Evolutionary conservation across 2,797 vertebrate genomes (phyloP), one percentile per base, ranked within the genome.

Genomic region (Pipistrellus kuhlii): DNA sequence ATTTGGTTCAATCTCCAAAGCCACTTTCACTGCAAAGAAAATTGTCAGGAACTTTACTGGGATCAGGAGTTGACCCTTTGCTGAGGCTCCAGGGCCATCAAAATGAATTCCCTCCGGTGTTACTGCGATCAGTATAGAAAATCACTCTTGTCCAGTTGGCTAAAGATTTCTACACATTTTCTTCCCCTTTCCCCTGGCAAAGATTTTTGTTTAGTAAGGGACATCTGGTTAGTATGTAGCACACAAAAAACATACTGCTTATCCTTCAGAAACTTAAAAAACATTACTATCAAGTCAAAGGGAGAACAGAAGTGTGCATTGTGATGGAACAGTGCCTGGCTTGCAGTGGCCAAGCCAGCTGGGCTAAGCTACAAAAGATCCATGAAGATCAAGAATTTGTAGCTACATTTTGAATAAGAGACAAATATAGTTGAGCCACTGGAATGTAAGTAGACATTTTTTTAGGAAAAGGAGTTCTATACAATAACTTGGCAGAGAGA

Each of bases 1-100:
- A 96, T 95, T 95, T 92, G 85, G 95, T 95, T 84, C 93, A 94
- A 80, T 93, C 93, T 94, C 75, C 91, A 93, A 94, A 95, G 48
- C 57, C 64, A 85, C 57, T 95, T 92, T 75, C 89, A 91, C 85
- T 93, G 76, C 46, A 96, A 93, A 97, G 86, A 95, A 92, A 97
- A 95, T 78, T 77, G 23, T 68, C 93, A 78, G 38, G 69, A 81
- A 72, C 64, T 95, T 96, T 85, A 85, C 86, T 90, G 85, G 41
- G 46, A 83, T 55, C 68, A 55, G n/a, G 73, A 57, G 84, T 14
- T 96, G 78, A 55, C 73, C 44, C 38, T 93, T 57, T 93, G 66
- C 38, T 71, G 64, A 69, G 85, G 4, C 8, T 84, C 48, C 32
- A 44, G 62, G 25, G 14, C 62, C 38, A 78, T 68, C 48, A 71